Conservation (phyloP, 2,888 invertebrate species). For the Pristionchus mayeri region DNA sequence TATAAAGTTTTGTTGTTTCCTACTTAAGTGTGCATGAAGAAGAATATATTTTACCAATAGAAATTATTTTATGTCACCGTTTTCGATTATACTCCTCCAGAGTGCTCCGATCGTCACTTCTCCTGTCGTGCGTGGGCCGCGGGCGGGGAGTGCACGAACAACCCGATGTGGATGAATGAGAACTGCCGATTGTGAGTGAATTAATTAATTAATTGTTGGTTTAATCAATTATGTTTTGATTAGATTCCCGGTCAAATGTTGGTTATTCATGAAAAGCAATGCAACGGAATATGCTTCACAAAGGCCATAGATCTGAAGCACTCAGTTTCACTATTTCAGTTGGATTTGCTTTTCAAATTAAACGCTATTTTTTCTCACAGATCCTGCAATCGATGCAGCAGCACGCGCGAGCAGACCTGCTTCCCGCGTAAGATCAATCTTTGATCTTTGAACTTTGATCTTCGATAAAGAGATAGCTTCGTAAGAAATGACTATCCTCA, state of each 20-base stretch:
- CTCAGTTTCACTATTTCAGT: too few relatives aligned
- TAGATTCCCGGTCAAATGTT: too few relatives aligned
- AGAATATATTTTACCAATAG: not conserved
- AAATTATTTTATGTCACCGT: not conserved
- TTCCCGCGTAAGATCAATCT: not conserved
- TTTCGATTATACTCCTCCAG: not conserved
- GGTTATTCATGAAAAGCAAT: not conserved
- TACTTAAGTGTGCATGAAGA: too few relatives aligned
- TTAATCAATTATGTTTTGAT: too few relatives aligned
- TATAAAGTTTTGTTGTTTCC: too few relatives aligned
- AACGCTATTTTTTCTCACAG: not conserved
- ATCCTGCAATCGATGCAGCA: slow-evolving; percentile 9
- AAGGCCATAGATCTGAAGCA: too few relatives aligned
- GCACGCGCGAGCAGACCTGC: slow-evolving; percentile 35
- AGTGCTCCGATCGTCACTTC: not conserved
- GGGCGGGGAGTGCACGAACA: slow-evolving; percentile 14
- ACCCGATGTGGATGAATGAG: slow-evolving; percentile 36
- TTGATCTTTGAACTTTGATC: too few relatives aligned
- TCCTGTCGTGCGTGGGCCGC: slow-evolving; percentile 24
- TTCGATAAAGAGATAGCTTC: not conserved
- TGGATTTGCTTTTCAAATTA: too few relatives aligned
- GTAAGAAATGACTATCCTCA: not conserved
- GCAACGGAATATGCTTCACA: too few relatives aligned
- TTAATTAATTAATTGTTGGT: too few relatives aligned
- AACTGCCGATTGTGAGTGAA: not conserved